Evolutionary conservation across 2,888 invertebrate genomes (phyloP).

Genomic region (Xanthia icteritia): DNA sequence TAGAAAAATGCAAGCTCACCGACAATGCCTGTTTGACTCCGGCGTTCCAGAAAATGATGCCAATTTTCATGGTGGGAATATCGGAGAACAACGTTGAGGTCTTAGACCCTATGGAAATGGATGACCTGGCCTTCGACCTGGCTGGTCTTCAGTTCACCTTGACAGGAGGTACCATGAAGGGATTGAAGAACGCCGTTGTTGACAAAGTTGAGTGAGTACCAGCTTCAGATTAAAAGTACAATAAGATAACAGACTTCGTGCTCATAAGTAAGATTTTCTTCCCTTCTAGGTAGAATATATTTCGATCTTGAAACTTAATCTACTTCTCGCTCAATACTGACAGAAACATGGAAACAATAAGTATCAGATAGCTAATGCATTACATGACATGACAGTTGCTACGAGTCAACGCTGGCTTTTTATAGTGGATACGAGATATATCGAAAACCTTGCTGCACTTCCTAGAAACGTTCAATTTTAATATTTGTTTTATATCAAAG

Average conservation of each 20-base stretch:
- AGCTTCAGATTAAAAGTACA: too few relatives aligned
- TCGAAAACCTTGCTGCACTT: background rate
- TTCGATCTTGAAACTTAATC: background rate
- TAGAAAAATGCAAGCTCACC: slow-evolving; percentile 56
- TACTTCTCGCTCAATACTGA: background rate
- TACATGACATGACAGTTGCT: background rate
- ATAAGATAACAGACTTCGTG: too few relatives aligned
- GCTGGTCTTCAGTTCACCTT: slow-evolving; percentile 69
- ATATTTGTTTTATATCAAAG: too few relatives aligned
- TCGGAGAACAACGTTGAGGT: slow-evolving; percentile 66
- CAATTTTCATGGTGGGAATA: slow-evolving; percentile 67
- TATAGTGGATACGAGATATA: background rate
- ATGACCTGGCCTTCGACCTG: slow-evolving; percentile 65
- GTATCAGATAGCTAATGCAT: background rate
- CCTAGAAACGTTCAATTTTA: background rate
- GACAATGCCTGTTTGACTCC: slow-evolving; percentile 64
- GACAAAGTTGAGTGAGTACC: too few relatives aligned
- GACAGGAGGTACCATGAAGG: too few relatives aligned
- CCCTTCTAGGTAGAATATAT: background rate
- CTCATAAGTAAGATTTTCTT: background rate
- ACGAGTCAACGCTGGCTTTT: background rate
- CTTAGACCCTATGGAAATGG: slow-evolving; percentile 70
- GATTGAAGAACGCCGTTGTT: too few relatives aligned
- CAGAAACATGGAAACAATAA: background rate
- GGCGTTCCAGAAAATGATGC: slow-evolving; percentile 66